Evolutionary conservation across 2,797 vertebrate species (phyloP), one percentile per base, ranked within the genome.

Genomic region (Pseudocheirus occidentalis): DNA sequence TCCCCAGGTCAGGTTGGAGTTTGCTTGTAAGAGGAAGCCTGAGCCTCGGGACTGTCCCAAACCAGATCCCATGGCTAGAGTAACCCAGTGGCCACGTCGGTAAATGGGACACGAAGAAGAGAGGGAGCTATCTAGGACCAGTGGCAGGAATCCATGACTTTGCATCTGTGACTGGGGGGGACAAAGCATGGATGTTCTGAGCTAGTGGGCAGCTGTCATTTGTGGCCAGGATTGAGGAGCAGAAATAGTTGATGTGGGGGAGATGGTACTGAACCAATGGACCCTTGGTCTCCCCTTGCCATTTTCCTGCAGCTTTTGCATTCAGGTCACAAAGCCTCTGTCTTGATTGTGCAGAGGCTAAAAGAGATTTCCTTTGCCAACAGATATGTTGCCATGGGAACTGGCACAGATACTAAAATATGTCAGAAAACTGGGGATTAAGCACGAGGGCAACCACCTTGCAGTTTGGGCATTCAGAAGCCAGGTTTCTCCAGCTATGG

Each of bases 331-430:
- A 62, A 95, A 93, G 52, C 66, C 57, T 10, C 57, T 58, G 94
- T 24, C 95, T 94, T 95, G 91, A 95, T 92, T 97, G 96, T 97
- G 92, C 16, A 73, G 94, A 95, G 46, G 27, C 95, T 94, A 94
- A 95, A 81, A 97, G 29, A 97, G 92, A 93, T 53, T 81, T 96
- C 91, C 93, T 95, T 90, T 89, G 95, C 95, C 95, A 97, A 92
- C 52, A 81, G 94, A 94, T 92, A 91, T 90, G 94, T 96, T 97
- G 90, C 97, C 93, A 95, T 95, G 97, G 98, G 62, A 97, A 98
- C 97, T 57, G 94, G 90, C 97, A 93, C 62, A 94, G 94, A 94
- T 97, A 94, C 56, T 93, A 91, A 97, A 94, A 94, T 90, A 92
- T 34, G 55, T 92, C 81, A 87, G 94, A 95, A 93, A 81, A 58